These are phyloP conservation scores for Drosophila santomea DNA, from an alignment of 1,140 invertebrate species.

Conservation along the genomic window DNA sequence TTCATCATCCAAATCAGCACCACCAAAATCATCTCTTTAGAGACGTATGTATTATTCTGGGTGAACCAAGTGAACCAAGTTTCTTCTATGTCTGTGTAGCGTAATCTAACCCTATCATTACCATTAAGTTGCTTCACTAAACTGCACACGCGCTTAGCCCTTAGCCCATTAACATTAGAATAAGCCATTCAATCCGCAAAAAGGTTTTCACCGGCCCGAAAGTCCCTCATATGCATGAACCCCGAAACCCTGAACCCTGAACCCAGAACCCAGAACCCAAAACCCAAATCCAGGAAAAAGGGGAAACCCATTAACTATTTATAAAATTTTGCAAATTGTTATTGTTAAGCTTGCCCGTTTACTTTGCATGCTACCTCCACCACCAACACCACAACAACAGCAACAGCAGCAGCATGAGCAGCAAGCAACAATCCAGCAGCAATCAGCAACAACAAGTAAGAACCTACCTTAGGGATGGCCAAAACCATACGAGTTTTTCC, in stretches of 20 bases:
- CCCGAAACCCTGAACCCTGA: neutral
- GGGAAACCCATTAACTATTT: conserved; percentile 72
- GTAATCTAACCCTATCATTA: conserved; percentile 24
- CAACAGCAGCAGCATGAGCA: conserved; percentile 54
- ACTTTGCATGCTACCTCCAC: conserved; percentile 70
- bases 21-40: conserved; percentile 85
- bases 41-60: conserved; percentile 84
- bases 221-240: conserved; percentile 33
- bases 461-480: conserved; percentile 40
- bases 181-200: conserved; percentile 49
- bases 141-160: conserved; percentile 21
- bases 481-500: neutral
- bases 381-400: conserved; percentile 40
- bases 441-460: conserved; percentile 49
- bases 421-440: conserved; percentile 48
- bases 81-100: conserved; percentile 36
- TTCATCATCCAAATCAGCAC: conserved; percentile 84
- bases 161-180: conserved; percentile 47
- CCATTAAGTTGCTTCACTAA: conserved; percentile 38
- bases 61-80: conserved; percentile 43
- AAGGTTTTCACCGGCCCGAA: conserved; percentile 28
- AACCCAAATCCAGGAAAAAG: conserved; percentile 9
- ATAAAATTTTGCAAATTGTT: conserved; percentile 80
- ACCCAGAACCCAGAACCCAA: too few relatives aligned
- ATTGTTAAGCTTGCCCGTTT: conserved; percentile 79